phyloP scores from a whole-genome alignment of 2,797 vertebrate genomes.

The Phrynocephalus guinanensis region DNA sequence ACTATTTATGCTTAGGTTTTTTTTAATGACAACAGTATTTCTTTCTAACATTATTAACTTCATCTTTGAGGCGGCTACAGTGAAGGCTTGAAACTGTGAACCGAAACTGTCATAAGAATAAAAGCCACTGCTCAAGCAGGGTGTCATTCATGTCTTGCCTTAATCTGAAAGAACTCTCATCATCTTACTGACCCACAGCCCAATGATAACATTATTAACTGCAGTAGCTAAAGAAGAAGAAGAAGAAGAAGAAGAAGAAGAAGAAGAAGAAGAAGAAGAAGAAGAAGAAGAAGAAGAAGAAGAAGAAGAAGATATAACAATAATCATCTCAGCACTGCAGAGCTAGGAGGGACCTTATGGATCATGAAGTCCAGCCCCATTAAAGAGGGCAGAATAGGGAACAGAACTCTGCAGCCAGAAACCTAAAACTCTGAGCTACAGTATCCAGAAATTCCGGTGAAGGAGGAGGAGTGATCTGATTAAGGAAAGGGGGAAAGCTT shows the following conservation, averaged over 20 bases:
- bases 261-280: neutral
- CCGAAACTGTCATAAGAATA: slow-evolving; percentile 35
- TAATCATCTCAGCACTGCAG: no score
- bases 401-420: no score
- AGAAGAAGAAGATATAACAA: no score
- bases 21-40: neutral
- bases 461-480: no score
- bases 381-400: no score
- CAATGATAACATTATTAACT: slow-evolving; percentile 27
- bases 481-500: no score
- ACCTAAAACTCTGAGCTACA: no score
- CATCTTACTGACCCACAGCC: slow-evolving; percentile 34
- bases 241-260: slow-evolving; percentile 15
- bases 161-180: slow-evolving; percentile 36
- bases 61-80: neutral
- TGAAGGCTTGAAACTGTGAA: slow-evolving; percentile 40
- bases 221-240: neutral
- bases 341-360: no score
- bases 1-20: neutral
- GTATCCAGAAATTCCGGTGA: no score
- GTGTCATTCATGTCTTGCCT: slow-evolving; percentile 33
- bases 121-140: slow-evolving; percentile 27
- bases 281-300: neutral
- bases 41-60: neutral
- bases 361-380: no score